Conservation (phyloP, 1,140 invertebrate genomes). For the Lordiphosa stackelbergi region DNA sequence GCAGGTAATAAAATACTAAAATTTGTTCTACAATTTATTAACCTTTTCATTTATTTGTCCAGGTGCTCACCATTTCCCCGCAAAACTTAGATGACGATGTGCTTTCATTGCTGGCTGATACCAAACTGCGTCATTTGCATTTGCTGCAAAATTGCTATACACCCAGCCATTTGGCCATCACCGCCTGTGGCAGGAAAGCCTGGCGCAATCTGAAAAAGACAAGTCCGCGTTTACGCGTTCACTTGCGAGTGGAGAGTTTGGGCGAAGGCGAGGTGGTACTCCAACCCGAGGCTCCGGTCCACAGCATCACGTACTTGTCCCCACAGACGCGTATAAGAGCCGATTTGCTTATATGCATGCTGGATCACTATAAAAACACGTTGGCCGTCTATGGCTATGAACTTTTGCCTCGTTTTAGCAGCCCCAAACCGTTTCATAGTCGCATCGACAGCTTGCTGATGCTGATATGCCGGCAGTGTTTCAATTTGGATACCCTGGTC, state of each 20-base stretch:
- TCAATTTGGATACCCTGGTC: slow-evolving; percentile 82
- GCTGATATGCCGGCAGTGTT: slow-evolving; percentile 81
- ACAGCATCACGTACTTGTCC: slow-evolving; percentile 83
- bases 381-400: slow-evolving; percentile 81
- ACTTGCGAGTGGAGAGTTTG: slow-evolving; percentile 80
- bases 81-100: slow-evolving; percentile 90
- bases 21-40: not conserved
- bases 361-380: slow-evolving; percentile 81
- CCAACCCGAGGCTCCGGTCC: slow-evolving; percentile 82
- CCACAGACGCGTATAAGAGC: slow-evolving; percentile 80
- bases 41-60: not conserved
- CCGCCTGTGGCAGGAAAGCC: slow-evolving; percentile 67
- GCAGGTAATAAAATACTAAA: slow-evolving; percentile 77
- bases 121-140: slow-evolving; percentile 84
- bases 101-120: slow-evolving; percentile 83
- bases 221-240: slow-evolving; percentile 80
- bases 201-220: slow-evolving; percentile 80
- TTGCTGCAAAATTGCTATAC: slow-evolving; percentile 88
- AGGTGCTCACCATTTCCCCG: slow-evolving; percentile 86
- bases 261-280: slow-evolving; percentile 78
- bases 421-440: slow-evolving; percentile 81
- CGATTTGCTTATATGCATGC: slow-evolving; percentile 78
- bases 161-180: slow-evolving; percentile 78
- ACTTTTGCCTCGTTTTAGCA: slow-evolving; percentile 81
- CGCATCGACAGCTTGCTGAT: slow-evolving; percentile 83